A percentile compares a stretch with the other conserved stretches of the same genome.
Conservation (phyloP, 2,888 invertebrate genomes). For the Drosophila peninsularis region DNA sequence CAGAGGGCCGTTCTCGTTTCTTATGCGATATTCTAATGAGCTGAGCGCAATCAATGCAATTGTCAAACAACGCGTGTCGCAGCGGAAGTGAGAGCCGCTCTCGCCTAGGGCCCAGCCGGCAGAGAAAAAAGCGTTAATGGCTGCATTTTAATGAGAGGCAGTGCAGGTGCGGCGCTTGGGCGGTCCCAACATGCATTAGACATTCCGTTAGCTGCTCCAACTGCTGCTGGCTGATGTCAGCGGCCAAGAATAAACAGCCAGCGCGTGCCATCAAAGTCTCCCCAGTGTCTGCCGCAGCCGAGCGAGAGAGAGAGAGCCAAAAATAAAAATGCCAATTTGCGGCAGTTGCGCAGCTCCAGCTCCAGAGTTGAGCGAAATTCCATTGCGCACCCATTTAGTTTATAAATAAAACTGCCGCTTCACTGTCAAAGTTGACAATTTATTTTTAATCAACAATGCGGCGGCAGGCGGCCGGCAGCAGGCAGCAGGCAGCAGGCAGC, state of each 20-base stretch:
- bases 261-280: conserved; percentile 62
- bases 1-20: conserved; percentile 8
- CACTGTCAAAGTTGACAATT: conserved; percentile 79
- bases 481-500: conserved; percentile 7
- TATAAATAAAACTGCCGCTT: conserved; percentile 71
- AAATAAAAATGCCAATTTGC: conserved; percentile 68
- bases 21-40: conserved; percentile 31
- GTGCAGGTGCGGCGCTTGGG: conserved; percentile 53
- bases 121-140: conserved; percentile 45
- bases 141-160: conserved; percentile 57
- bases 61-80: conserved; percentile 36
- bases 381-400: conserved; percentile 54
- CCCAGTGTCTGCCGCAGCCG: conserved; percentile 65
- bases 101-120: background rate
- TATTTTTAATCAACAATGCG: conserved; percentile 76
- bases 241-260: conserved; percentile 45
- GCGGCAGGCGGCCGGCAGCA: conserved; percentile 18
- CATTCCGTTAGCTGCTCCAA: conserved; percentile 44
- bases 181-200: conserved; percentile 38
- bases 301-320: conserved; percentile 26
- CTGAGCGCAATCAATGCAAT: conserved; percentile 32
- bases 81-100: conserved; percentile 26
- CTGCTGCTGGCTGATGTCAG: conserved; percentile 36
- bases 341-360: conserved; percentile 16
- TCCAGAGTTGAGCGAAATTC: conserved; percentile 40